Conservation (phyloP, 2,888 invertebrate species). For the Liodrosophila aerea region DNA sequence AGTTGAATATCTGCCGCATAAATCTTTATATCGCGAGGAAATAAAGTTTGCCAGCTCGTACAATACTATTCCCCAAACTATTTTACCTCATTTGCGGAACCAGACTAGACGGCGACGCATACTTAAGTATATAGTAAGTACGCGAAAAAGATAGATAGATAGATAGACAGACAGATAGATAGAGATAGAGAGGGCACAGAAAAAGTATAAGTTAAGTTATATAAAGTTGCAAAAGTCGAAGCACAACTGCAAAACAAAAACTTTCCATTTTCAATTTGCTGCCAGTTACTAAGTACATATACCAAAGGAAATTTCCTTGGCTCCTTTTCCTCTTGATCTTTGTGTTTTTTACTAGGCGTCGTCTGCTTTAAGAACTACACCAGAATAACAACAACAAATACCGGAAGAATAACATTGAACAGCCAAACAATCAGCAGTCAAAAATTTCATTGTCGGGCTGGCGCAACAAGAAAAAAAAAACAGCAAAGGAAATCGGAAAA, state of each 20-base stretch:
- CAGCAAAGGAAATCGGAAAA: conserved; percentile 31
- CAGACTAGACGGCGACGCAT: conserved; percentile 40
- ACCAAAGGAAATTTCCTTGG: conserved; percentile 12
- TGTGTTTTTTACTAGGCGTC: conserved; percentile 8
- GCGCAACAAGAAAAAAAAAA: conserved; percentile 29
- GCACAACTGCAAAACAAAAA: conserved; percentile 61
- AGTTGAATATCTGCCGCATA: conserved; percentile 58
- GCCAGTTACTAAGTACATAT: conserved; percentile 49
- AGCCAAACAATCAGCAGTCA: conserved; percentile 72
- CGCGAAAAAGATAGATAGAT: neutral
- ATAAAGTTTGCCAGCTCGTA: conserved; percentile 32
- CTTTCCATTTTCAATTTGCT: conserved; percentile 74
- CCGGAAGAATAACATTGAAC: conserved; percentile 74
- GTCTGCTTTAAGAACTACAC: conserved; percentile 43
- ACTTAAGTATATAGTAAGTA: conserved; percentile 24
- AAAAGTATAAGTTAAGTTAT: conserved; percentile 24
- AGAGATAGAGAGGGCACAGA: neutral
- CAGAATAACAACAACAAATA: conserved; percentile 12
- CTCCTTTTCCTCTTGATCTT: neutral
- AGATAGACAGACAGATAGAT: neutral
- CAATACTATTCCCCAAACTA: conserved; percentile 56
- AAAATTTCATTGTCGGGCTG: conserved; percentile 69
- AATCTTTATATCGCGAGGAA: conserved; percentile 57
- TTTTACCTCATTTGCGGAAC: conserved; percentile 63
- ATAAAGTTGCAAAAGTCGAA: conserved; percentile 48